A percentile compares a stretch with the other conserved stretches of the same genome.
Conservation (phyloP, 2,113 vertebrate species). For the Corythornis cristatus region DNA sequence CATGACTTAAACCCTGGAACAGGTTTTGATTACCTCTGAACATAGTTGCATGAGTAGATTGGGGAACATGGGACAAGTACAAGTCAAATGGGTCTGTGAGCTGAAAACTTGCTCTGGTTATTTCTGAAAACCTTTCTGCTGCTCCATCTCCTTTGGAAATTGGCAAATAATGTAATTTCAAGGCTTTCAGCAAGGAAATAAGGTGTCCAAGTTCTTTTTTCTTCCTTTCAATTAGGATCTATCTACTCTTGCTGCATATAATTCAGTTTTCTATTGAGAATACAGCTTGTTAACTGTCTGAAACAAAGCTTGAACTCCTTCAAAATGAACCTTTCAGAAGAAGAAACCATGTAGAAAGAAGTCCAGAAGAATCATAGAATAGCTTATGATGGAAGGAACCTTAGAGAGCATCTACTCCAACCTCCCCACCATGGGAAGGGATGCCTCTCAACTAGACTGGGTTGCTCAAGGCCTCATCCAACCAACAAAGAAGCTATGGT, state of each 20-base stretch:
- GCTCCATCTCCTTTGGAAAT: neutral
- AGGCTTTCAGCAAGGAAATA: neutral
- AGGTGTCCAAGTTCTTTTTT: neutral
- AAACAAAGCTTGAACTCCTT: neutral
- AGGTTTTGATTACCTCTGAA: neutral
- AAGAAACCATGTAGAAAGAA: neutral
- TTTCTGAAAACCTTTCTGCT: neutral
- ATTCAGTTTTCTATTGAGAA: neutral
- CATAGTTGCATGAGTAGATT: accelerated
- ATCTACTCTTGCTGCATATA: neutral
- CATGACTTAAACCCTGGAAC: neutral
- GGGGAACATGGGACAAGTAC: neutral
- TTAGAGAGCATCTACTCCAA: too few relatives aligned
- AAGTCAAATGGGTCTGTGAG: neutral
- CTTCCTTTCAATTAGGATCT: neutral
- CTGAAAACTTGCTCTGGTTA: neutral
- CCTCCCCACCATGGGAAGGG: too few relatives aligned
- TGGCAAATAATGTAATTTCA: neutral
- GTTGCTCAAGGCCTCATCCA: too few relatives aligned
- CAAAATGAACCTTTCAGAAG: neutral
- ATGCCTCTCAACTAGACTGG: too few relatives aligned
- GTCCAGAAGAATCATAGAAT: too few relatives aligned
- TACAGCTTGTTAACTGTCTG: neutral
- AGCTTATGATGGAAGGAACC: too few relatives aligned
- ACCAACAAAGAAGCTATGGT: too few relatives aligned